Percentiles rank a stretch among this genome's conserved stretches.
These are phyloP conservation scores for Dallia pectoralis DNA, from an alignment of 2,797 vertebrate genomes.

Conservation along the genomic window DNA sequence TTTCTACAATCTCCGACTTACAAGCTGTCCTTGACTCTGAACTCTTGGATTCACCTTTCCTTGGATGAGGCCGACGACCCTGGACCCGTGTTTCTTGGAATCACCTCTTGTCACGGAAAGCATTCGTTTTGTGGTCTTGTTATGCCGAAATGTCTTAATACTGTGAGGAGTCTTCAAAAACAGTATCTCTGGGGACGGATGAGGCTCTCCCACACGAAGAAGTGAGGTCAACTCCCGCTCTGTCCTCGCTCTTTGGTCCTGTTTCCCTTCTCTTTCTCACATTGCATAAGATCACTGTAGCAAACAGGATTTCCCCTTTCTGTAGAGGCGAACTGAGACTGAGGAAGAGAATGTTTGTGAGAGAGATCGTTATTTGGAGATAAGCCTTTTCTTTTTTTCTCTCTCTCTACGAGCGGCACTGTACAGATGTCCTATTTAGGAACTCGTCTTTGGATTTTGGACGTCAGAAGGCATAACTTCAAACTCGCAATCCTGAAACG, in stretches of 20 bases:
- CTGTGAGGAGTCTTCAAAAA: conserved; percentile 37
- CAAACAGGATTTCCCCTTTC: conserved; percentile 44
- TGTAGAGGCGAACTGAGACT: conserved; percentile 24
- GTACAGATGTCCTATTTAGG: not conserved
- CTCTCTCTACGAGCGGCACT: not conserved
- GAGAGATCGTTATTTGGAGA: conserved; percentile 10
- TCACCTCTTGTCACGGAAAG: not conserved
- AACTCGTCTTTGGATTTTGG: not conserved
- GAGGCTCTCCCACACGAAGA: conserved; percentile 37
- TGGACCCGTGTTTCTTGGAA: not conserved
- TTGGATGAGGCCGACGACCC: not conserved
- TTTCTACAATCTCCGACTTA: not conserved
- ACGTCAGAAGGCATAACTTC: not conserved
- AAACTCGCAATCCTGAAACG: not conserved
- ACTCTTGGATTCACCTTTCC: not conserved
- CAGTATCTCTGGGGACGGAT: conserved; percentile 52
- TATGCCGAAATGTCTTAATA: not conserved
- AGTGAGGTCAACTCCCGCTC: conserved; percentile 49
- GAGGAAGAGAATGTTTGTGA: conserved; percentile 17
- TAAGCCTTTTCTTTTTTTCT: not conserved
- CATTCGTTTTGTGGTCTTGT: not conserved
- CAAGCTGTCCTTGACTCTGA: not conserved
- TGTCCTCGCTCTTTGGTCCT: conserved; percentile 14
- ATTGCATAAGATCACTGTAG: not conserved
- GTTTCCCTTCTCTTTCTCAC: conserved; percentile 31